phyloP scores from a whole-genome alignment of 1,140 invertebrate species.

The Galendromus occidentalis region DNA sequence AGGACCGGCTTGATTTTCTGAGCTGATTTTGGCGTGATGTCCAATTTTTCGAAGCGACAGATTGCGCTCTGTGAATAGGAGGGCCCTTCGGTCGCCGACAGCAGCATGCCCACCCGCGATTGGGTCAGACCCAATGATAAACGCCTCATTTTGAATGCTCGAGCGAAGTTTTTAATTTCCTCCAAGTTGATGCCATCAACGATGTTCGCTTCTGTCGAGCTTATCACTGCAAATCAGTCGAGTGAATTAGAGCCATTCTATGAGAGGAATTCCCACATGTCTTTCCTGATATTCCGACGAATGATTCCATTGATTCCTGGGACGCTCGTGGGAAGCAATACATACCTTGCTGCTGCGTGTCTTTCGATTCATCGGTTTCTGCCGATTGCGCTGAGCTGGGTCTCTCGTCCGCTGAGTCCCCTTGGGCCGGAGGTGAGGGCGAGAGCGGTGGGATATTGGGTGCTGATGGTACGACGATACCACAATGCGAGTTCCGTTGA shows the following conservation, averaged over 20 bases:
- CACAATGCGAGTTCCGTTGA: neutral
- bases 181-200: constrained; percentile 91
- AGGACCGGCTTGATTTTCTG: constrained; percentile 97
- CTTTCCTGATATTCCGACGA: too few species aligned
- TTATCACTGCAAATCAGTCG: constrained; percentile 41
- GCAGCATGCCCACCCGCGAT: constrained; percentile 80
- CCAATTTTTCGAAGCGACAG: constrained; percentile 98
- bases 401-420: neutral
- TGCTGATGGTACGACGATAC: neutral
- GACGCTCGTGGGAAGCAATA: neutral
- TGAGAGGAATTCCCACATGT: too few species aligned
- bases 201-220: constrained; percentile 73
- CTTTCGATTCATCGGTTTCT: constrained; percentile 7
- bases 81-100: constrained; percentile 85
- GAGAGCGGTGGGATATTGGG: constrained; percentile 6
- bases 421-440: neutral
- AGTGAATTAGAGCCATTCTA: too few species aligned
- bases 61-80: constrained; percentile 96
- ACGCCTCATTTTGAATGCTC: constrained; percentile 80
- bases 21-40: constrained; percentile 96
- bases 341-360: constrained; percentile 6
- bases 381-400: neutral
- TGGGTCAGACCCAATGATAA: constrained; percentile 82
- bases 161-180: constrained; percentile 94
- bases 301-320: too few species aligned